These are phyloP conservation scores for Psittacara wagleri DNA, from an alignment of 2,113 vertebrate genomes.

Conservation along the genomic window DNA sequence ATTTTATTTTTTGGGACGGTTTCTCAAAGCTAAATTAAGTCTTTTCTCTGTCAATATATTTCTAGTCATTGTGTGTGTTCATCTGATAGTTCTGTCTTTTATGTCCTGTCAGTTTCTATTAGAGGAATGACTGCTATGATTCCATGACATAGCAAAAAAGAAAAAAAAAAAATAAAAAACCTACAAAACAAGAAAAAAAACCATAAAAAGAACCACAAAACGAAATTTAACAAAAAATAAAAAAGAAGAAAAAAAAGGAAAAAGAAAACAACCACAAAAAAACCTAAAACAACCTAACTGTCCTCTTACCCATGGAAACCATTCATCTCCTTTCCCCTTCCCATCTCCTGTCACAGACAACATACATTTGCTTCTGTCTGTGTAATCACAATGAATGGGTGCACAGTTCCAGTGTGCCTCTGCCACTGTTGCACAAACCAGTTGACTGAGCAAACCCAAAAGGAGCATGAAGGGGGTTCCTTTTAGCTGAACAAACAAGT, in stretches of 20 bases:
- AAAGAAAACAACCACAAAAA: background rate
- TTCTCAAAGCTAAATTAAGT: conserved; percentile 81
- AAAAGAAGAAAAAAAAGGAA: background rate
- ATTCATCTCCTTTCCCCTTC: conserved; percentile 39
- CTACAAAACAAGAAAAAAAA: background rate
- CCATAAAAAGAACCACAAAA: background rate
- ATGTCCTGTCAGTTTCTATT: conserved; percentile 84
- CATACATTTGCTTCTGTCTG: conserved; percentile 73
- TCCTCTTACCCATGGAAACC: conserved; percentile 52
- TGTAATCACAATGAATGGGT: conserved; percentile 70
- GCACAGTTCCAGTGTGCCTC: conserved; percentile 51
- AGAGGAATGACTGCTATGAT: conserved; percentile 81
- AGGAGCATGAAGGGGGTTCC: conserved; percentile 52
- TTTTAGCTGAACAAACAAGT: conserved; percentile 60
- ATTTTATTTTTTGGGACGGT: conserved; percentile 83
- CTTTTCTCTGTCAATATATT: conserved; percentile 81
- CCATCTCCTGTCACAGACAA: conserved; percentile 50
- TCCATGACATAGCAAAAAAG: conserved; percentile 71
- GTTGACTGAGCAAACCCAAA: conserved; percentile 56
- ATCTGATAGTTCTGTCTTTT: conserved; percentile 81
- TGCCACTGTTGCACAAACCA: conserved; percentile 63
- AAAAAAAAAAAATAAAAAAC: background rate
- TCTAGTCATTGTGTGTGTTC: conserved; percentile 82
- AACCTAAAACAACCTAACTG: conserved; percentile 23
- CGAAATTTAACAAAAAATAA: background rate